Evolutionary conservation across 2,888 invertebrate genomes (phyloP).

Genomic region (Mesorhabditis spiculigera): DNA sequence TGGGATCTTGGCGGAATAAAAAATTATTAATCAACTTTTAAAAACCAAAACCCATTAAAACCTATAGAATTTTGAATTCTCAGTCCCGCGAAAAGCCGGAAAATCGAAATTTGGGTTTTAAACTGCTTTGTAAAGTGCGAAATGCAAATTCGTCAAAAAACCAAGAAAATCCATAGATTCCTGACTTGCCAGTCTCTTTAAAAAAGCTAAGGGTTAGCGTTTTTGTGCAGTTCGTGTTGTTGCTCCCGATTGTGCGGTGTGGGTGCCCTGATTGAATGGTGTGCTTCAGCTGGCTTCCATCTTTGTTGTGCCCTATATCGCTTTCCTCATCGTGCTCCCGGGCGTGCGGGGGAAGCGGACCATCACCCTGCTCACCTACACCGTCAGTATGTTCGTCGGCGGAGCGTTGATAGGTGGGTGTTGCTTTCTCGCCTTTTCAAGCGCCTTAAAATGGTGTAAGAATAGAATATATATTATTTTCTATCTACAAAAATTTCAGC

Average conservation of each 20-base stretch:
- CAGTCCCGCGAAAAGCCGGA: too few species aligned
- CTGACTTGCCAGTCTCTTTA: too few species aligned
- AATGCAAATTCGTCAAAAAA: too few species aligned
- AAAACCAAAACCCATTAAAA: too few species aligned
- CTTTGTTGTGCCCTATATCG: slow-evolving; percentile 50
- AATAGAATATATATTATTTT: not conserved
- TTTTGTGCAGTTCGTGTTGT: not conserved
- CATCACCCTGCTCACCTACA: slow-evolving; percentile 42
- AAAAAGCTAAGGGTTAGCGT: too few species aligned
- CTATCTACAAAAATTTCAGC: slow-evolving; percentile 26
- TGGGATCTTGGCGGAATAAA: too few species aligned
- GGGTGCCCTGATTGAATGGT: not conserved
- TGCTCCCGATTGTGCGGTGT: not conserved
- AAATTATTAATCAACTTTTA: too few species aligned
- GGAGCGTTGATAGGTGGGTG: slow-evolving; percentile 41
- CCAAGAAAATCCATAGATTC: too few species aligned
- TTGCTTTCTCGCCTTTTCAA: not conserved
- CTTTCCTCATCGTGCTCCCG: slow-evolving; percentile 51
- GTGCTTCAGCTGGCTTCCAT: slow-evolving; percentile 33
- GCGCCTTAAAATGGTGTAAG: not conserved
- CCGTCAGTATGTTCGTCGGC: slow-evolving; percentile 46
- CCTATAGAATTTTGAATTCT: too few species aligned
- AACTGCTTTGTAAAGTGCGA: too few species aligned
- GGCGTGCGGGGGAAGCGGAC: slow-evolving; percentile 50
- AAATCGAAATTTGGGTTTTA: too few species aligned